Evolutionary conservation across 2,888 invertebrate species (phyloP).

Genomic region (Harmothoe impar): DNA sequence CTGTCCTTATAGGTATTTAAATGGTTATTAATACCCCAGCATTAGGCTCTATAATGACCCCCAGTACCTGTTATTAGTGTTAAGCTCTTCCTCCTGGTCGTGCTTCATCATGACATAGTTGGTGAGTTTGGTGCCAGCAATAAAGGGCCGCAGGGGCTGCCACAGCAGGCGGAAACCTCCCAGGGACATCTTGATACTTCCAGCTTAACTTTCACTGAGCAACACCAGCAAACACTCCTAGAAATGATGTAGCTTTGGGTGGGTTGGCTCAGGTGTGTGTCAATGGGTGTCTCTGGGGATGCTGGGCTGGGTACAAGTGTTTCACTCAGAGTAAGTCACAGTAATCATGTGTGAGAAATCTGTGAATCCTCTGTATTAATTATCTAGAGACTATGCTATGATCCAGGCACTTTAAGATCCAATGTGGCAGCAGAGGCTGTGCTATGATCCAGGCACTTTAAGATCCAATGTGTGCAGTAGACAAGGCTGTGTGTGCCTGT

Average conservation of each 20-base stretch:
- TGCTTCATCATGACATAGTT: conserved; percentile 40
- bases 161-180: conserved; percentile 44
- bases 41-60: too few species aligned
- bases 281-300: neutral
- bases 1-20: too few species aligned
- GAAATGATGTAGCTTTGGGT: neutral
- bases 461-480: too few species aligned
- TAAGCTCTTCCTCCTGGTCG: neutral
- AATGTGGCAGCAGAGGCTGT: too few species aligned
- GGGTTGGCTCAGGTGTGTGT: neutral
- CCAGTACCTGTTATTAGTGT: too few species aligned
- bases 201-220: neutral
- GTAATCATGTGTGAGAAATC: neutral
- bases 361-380: too few species aligned
- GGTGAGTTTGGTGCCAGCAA: conserved; percentile 47
- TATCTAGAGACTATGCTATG: too few species aligned
- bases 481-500: too few species aligned
- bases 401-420: too few species aligned
- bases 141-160: conserved; percentile 46
- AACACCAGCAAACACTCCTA: neutral
- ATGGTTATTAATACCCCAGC: too few species aligned
- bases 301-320: neutral
- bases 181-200: neutral
- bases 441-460: too few species aligned
- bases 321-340: too few species aligned